A percentile compares a stretch with the other conserved stretches of the same genome.
These are phyloP conservation scores for Felis catus DNA, from an alignment of 2,113 vertebrate species.

Conservation along the genomic window DNA sequence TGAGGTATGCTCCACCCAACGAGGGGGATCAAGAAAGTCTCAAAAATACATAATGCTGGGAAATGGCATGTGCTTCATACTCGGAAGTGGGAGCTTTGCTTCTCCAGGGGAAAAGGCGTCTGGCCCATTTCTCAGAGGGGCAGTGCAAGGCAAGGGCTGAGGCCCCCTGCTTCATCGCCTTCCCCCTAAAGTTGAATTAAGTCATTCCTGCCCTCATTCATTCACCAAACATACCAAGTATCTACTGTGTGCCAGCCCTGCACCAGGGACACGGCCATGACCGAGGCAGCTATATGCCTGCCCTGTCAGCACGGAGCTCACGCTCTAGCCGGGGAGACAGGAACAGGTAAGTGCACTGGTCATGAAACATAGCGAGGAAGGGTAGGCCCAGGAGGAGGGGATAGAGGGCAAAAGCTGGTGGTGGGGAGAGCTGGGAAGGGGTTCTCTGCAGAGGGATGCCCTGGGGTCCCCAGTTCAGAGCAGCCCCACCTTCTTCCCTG, in stretches of 20 bases:
- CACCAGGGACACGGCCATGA: background rate
- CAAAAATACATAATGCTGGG: fast-evolving
- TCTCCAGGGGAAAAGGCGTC: background rate
- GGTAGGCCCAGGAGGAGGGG: background rate
- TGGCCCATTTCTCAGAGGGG: background rate
- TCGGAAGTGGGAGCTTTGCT: background rate
- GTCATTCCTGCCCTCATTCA: background rate
- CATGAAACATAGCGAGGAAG: background rate
- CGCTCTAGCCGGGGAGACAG: background rate
- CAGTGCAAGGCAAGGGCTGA: background rate
- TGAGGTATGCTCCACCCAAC: no score
- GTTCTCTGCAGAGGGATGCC: background rate
- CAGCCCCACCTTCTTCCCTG: background rate
- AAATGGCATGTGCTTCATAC: background rate
- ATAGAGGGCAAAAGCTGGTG: background rate
- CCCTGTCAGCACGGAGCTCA: no score
- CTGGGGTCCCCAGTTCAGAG: background rate
- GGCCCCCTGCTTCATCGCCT: background rate
- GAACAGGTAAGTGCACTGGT: no score
- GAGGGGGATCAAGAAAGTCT: background rate
- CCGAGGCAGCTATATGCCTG: fast-evolving
- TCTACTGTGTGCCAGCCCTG: fast-evolving
- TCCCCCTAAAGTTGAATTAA: background rate
- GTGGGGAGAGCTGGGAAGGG: background rate
- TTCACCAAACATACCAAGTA: background rate